Base-by-base conservation (phyloP, 1,140 invertebrate genomes). In the Drosophila nasuta region DNA sequence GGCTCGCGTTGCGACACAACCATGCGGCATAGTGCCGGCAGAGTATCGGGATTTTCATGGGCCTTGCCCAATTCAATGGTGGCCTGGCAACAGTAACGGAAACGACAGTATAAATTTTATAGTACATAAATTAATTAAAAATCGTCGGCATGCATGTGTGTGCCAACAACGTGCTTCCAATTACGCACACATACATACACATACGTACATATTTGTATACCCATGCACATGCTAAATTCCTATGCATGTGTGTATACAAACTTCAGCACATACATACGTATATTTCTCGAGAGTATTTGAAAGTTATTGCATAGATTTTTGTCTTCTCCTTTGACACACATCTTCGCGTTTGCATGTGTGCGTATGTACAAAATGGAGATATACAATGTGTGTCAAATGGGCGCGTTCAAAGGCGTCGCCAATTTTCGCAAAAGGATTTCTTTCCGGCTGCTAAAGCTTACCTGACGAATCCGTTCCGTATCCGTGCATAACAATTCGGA, bases 1-100 rank as follows among this genome's bases (percentile, higher is more conserved):
- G 93, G 78, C 78, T 94, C 94, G n/a, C 78, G 62, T 1, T 94
- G 94, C 0, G 93, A 93, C 1, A 94, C 93, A 13, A 95, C 81
- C 10, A 96, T 93, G 73, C 94, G 93, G 73, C 94, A 95, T 54
- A 96, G 88, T 10, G 92, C 93, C 30, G 93, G 89, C 75, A 95
- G 92, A 7, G 94, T 93, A 58, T 95, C 94, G 10, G 95, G 95
- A 56, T 94, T 94, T 79, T 95, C 95, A 38, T 96, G 94, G 20
- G 94, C 94, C 77, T 95, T 94, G 51, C 93, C 93, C 5, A 96
- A 92, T 79, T 96, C 94, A 71, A 90, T 92, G 1, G 95, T 96
- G 7, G 94, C 95, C 96, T 96, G 76, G 10, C 35, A 62, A 64
- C 45, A 57, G 35, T 10, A 38, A 38, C 35, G 8, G 13, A 49